These are phyloP conservation scores for Lagria hirta DNA, from an alignment of 2,888 invertebrate species.

Conservation along the genomic window DNA sequence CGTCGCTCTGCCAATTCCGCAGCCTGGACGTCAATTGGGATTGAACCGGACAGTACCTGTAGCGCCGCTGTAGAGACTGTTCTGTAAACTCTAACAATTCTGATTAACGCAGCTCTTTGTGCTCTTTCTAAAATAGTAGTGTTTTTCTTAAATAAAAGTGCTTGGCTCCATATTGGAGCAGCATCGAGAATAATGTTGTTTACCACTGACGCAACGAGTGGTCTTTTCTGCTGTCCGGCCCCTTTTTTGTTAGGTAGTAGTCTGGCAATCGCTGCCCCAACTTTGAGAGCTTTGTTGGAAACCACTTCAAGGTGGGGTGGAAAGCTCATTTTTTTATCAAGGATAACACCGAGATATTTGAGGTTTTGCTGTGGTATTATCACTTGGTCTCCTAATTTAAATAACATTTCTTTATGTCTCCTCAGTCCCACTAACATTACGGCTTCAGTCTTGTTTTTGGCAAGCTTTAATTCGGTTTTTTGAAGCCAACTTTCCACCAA, in stretches of 20 bases:
- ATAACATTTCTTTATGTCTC: neutral
- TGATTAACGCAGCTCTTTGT: too few relatives aligned
- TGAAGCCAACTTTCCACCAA: too few relatives aligned
- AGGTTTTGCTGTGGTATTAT: neutral
- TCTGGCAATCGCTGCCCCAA: neutral
- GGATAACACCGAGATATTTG: constrained; percentile 3
- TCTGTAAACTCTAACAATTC: too few relatives aligned
- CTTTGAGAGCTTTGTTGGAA: neutral
- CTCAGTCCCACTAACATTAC: constrained; percentile 1
- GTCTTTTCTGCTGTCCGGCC: constrained; percentile 1
- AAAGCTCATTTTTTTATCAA: constrained; percentile 1
- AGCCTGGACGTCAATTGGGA: too few relatives aligned
- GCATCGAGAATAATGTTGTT: constrained; percentile 1
- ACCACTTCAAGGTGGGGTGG: neutral
- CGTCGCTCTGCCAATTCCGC: too few relatives aligned
- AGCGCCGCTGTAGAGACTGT: too few relatives aligned
- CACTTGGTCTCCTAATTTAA: neutral
- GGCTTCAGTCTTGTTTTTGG: constrained; percentile 6
- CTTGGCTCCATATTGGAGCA: neutral
- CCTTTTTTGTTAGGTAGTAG: constrained; percentile 4
- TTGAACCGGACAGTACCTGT: too few relatives aligned
- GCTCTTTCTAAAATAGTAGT: too few relatives aligned
- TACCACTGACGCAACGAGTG: neutral
- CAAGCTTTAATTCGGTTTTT: too few relatives aligned
- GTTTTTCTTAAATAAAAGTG: too few relatives aligned